A percentile compares a stretch with the other conserved stretches of the same genome.
These are phyloP conservation scores for Mantis religiosa DNA, from an alignment of 2,888 invertebrate genomes.

Conservation along the genomic window DNA sequence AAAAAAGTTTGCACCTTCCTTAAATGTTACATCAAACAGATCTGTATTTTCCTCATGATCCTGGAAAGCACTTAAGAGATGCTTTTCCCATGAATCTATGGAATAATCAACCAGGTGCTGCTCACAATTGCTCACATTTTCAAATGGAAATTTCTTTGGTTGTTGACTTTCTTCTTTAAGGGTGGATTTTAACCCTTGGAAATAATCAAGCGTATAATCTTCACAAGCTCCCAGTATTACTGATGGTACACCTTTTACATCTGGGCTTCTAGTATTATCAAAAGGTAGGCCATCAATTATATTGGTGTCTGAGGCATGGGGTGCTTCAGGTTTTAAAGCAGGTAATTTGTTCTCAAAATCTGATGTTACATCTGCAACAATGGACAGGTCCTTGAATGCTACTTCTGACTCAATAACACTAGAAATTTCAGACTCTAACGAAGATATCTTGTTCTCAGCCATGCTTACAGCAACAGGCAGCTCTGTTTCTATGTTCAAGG, in stretches of 20 bases:
- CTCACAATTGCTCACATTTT: not conserved
- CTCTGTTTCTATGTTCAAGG: no score
- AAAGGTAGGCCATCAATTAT: not conserved
- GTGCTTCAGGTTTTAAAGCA: not conserved
- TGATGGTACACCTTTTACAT: constrained; percentile 47
- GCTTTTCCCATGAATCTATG: constrained; percentile 15
- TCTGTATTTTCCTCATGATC: not conserved
- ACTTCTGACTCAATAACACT: no score
- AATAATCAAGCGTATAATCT: constrained; percentile 52
- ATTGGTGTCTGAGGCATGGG: not conserved
- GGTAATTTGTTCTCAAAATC: not conserved
- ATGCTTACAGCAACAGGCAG: no score
- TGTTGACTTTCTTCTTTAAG: constrained; percentile 35
- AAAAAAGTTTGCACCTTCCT: not conserved
- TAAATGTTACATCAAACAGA: not conserved
- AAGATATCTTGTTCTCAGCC: no score
- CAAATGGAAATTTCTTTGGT: not conserved
- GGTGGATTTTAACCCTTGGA: constrained; percentile 50
- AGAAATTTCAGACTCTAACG: no score
- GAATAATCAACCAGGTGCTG: not conserved
- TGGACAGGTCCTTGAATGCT: no score
- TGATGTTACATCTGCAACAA: no score
- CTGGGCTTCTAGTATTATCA: not conserved
- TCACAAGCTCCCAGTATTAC: constrained; percentile 57
- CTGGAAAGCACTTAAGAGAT: not conserved